Conservation (phyloP, 2,888 invertebrate genomes). For the Erannis defoliaria region DNA sequence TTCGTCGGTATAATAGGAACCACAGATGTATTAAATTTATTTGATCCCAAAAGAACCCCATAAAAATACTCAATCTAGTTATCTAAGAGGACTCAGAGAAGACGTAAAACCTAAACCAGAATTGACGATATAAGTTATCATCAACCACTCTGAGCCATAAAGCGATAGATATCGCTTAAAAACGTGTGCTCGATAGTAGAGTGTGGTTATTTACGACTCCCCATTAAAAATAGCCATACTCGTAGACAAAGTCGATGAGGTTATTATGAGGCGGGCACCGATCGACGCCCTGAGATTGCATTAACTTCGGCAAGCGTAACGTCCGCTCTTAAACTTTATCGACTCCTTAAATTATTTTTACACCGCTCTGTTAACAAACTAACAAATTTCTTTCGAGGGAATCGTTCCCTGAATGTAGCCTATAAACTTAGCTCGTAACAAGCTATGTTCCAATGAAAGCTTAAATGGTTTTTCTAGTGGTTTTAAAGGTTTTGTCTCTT, state of each 20-base stretch:
- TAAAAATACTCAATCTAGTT: background rate
- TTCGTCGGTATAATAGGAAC: too few species aligned
- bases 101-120: conserved; percentile 12
- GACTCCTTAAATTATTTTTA: conserved; percentile 78
- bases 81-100: background rate
- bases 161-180: conserved; percentile 24
- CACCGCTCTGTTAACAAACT: conserved; percentile 75
- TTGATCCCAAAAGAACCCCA: too few species aligned
- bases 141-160: conserved; percentile 18
- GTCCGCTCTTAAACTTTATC: conserved; percentile 77
- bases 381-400: conserved; percentile 74
- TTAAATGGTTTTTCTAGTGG: conserved; percentile 54
- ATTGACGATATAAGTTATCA: conserved; percentile 19
- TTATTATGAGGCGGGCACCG: conserved; percentile 65
- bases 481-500: conserved; percentile 24
- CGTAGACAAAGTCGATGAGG: conserved; percentile 69
- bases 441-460: conserved; percentile 64
- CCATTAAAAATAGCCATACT: conserved; percentile 61
- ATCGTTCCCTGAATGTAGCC: conserved; percentile 57
- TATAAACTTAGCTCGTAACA: conserved; percentile 64
- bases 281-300: conserved; percentile 67
- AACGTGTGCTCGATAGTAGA: conserved; percentile 30
- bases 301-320: conserved; percentile 71
- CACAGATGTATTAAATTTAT: too few species aligned
- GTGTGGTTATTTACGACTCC: conserved; percentile 48